Percentiles rank a stretch among this genome's conserved stretches.
phyloP scores from a whole-genome alignment of 2,113 vertebrate genomes.

The Sebastes fasciatus region DNA sequence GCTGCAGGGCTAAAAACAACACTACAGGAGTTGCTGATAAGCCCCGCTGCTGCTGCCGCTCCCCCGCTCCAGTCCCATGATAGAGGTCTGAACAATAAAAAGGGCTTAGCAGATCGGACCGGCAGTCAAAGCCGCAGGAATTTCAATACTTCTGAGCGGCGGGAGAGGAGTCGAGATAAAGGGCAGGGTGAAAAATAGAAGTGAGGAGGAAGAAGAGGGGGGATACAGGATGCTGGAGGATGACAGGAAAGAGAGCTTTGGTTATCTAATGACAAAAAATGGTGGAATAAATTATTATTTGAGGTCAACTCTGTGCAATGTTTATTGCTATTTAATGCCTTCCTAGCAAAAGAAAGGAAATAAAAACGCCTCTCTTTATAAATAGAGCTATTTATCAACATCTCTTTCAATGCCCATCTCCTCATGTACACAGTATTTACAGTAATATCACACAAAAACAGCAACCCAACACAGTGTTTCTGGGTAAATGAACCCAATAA shows the following conservation, averaged over 20 bases:
- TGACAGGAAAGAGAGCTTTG: slow-evolving; percentile 22
- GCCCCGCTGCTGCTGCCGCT: background rate
- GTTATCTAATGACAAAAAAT: slow-evolving; percentile 13
- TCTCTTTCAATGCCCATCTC: slow-evolving; percentile 20
- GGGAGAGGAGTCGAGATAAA: slow-evolving; percentile 49
- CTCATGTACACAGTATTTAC: slow-evolving; percentile 69
- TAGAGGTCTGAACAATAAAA: slow-evolving; percentile 60
- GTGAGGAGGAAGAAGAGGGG: slow-evolving; percentile 5
- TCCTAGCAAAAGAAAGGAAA: slow-evolving; percentile 59
- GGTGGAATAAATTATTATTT: slow-evolving; percentile 30
- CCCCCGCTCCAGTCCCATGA: slow-evolving; percentile 28
- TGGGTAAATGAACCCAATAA: slow-evolving; percentile 41
- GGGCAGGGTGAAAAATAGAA: background rate
- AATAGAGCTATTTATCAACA: slow-evolving; percentile 47
- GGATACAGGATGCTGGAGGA: slow-evolving; percentile 6
- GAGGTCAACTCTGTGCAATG: slow-evolving; percentile 73
- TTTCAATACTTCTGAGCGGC: slow-evolving; percentile 72
- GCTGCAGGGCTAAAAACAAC: slow-evolving; percentile 52
- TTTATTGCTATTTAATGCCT: slow-evolving; percentile 75
- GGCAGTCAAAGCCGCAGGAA: slow-evolving; percentile 62
- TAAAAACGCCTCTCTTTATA: slow-evolving; percentile 49
- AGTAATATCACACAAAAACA: slow-evolving; percentile 56
- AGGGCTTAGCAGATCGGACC: slow-evolving; percentile 53
- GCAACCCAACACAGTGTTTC: slow-evolving; percentile 64
- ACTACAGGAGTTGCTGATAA: slow-evolving; percentile 56